Percentiles rank a stretch among this genome's conserved stretches.
phyloP scores from a whole-genome alignment of 2,113 vertebrate species.

The Zosterops hypoxanthus region DNA sequence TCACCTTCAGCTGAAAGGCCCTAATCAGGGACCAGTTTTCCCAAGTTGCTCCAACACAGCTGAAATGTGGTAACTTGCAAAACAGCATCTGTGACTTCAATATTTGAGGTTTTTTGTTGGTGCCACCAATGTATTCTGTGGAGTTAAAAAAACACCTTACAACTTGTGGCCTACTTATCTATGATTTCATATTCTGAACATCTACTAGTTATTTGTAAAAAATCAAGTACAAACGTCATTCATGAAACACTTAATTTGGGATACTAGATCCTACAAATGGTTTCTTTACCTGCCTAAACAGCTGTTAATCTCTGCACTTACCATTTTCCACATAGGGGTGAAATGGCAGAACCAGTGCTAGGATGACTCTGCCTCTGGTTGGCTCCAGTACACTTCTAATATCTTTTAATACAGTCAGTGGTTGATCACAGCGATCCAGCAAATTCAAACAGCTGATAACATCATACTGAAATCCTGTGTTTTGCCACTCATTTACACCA shows the following conservation, averaged over 20 bases:
- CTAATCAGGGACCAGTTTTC: not conserved
- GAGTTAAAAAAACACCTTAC: not conserved
- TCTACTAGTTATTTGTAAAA: not conserved
- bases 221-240: not conserved
- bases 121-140: not conserved
- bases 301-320: constrained; percentile 70
- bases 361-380: constrained; percentile 85
- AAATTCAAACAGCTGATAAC: constrained; percentile 98
- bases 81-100: not conserved
- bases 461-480: constrained; percentile 89
- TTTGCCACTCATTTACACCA: constrained; percentile 92
- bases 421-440: constrained; percentile 93
- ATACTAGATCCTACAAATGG: not conserved
- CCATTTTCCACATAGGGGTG: constrained; percentile 94
- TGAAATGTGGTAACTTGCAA: not conserved
- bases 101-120: not conserved
- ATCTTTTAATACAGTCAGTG: constrained; percentile 87
- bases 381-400: constrained; percentile 88
- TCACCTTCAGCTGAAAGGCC: not conserved
- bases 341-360: constrained; percentile 93
- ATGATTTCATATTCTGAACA: not conserved
- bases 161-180: not conserved
- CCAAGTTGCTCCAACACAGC: not conserved
- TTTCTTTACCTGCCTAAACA: not conserved
- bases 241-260: not conserved